Percentiles rank a stretch among this genome's conserved stretches.
Conservation (phyloP, 1,140 invertebrate genomes). For the Drosophila sturtevanti region DNA sequence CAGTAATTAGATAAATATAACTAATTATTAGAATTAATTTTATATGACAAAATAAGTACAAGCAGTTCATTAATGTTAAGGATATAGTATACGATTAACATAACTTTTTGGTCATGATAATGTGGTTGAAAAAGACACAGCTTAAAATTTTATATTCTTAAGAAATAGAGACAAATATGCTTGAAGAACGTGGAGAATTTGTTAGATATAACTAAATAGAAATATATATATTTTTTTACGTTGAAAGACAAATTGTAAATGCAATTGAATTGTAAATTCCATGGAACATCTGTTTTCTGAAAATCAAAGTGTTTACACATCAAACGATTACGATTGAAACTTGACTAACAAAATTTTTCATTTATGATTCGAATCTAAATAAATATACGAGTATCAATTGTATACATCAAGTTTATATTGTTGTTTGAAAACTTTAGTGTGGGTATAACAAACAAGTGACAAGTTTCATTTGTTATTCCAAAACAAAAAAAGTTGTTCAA, state of each 20-base stretch:
- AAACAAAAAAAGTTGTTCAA: conserved; percentile 29
- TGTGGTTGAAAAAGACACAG: too few species aligned
- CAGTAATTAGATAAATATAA: too few species aligned
- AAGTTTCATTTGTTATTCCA: conserved; percentile 13
- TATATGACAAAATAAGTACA: too few species aligned
- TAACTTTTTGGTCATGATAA: too few species aligned
- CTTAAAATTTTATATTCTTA: too few species aligned
- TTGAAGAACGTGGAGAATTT: too few species aligned
- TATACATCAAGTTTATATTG: background rate
- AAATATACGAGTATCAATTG: background rate
- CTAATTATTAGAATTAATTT: too few species aligned
- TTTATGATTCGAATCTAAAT: background rate
- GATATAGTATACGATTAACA: too few species aligned
- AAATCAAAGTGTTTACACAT: conserved; percentile 1
- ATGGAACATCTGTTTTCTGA: background rate
- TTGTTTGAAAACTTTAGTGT: background rate
- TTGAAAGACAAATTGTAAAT: background rate
- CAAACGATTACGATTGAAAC: background rate
- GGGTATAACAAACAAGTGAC: background rate
- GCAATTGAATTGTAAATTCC: background rate
- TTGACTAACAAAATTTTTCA: background rate
- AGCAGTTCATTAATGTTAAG: too few species aligned
- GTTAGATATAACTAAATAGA: background rate
- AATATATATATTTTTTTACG: background rate
- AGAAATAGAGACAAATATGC: too few species aligned